Conservation (phyloP, 2,797 vertebrate genomes). For the Neosilurus mollespiculum region DNA sequence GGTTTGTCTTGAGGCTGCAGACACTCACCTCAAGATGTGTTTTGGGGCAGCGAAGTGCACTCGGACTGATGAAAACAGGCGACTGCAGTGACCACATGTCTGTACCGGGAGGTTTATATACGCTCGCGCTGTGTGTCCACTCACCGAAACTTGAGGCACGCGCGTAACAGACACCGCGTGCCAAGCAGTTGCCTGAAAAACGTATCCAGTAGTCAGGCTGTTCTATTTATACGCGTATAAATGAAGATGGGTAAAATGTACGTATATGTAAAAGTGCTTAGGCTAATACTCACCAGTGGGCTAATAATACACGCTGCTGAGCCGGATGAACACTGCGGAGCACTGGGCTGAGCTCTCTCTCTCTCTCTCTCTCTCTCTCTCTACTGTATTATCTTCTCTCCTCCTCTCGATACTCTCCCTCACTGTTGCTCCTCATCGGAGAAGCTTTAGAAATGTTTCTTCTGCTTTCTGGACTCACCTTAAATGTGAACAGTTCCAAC, state of each 20-base stretch:
- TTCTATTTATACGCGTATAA: slow-evolving; percentile 83
- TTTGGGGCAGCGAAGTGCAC: slow-evolving; percentile 65
- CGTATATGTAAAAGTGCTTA: slow-evolving; percentile 77
- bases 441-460: not conserved
- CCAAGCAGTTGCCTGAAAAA: slow-evolving; percentile 73
- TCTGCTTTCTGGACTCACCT: not conserved
- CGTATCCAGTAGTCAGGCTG: slow-evolving; percentile 79
- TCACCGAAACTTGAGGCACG: slow-evolving; percentile 77
- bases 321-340: slow-evolving; percentile 64
- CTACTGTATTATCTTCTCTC: too few species aligned
- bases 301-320: slow-evolving; percentile 80
- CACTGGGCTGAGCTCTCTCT: slow-evolving; percentile 35
- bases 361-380: too few species aligned
- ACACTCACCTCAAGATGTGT: slow-evolving; percentile 76
- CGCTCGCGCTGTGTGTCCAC: slow-evolving; percentile 47
- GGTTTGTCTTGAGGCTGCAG: slow-evolving; percentile 49
- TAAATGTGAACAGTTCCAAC: not conserved
- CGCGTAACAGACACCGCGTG: slow-evolving; percentile 77
- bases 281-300: slow-evolving; percentile 72
- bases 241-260: slow-evolving; percentile 84
- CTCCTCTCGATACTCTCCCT: too few species aligned
- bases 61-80: slow-evolving; percentile 69
- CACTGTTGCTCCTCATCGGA: not conserved
- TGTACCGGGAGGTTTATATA: slow-evolving; percentile 72
- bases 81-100: slow-evolving; percentile 72